Evolutionary conservation across 2,888 invertebrate species (phyloP).

Genomic region (Acanthococcus lagerstroemiae): DNA sequence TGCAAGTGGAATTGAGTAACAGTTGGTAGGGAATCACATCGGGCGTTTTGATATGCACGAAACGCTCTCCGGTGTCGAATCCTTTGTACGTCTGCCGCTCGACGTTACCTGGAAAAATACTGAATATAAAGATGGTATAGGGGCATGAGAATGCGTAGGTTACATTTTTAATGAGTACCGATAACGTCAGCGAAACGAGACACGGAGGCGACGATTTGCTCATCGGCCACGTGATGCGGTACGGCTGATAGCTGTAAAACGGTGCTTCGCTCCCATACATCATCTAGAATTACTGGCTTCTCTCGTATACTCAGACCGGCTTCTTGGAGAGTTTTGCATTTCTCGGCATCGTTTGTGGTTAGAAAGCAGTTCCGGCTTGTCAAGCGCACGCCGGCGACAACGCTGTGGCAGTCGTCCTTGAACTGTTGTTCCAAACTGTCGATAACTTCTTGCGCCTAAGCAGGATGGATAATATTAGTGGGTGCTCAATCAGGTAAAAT

Average conservation of each 20-base stretch:
- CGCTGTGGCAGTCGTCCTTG: constrained; percentile 5
- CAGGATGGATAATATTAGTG: too few relatives aligned
- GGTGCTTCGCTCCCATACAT: constrained; percentile 40
- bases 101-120: constrained; percentile 39
- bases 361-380: constrained; percentile 5
- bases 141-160: background rate
- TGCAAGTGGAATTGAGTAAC: constrained; percentile 38
- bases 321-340: background rate
- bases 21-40: constrained; percentile 37
- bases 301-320: constrained; percentile 32
- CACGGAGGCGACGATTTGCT: constrained; percentile 39
- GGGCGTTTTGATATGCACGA: constrained; percentile 40
- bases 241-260: constrained; percentile 41
- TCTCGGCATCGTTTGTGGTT: constrained; percentile 1
- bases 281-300: constrained; percentile 38
- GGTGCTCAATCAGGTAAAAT: too few relatives aligned
- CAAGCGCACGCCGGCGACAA: constrained; percentile 9
- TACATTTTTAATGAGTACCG: constrained; percentile 35
- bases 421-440: constrained; percentile 17
- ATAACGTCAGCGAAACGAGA: constrained; percentile 40
- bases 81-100: constrained; percentile 42
- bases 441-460: constrained; percentile 19
- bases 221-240: constrained; percentile 40
- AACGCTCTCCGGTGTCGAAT: constrained; percentile 41
- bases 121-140: background rate